Evolutionary conservation across 1,140 invertebrate species (phyloP).

Genomic region (Cydia fagiglandana): DNA sequence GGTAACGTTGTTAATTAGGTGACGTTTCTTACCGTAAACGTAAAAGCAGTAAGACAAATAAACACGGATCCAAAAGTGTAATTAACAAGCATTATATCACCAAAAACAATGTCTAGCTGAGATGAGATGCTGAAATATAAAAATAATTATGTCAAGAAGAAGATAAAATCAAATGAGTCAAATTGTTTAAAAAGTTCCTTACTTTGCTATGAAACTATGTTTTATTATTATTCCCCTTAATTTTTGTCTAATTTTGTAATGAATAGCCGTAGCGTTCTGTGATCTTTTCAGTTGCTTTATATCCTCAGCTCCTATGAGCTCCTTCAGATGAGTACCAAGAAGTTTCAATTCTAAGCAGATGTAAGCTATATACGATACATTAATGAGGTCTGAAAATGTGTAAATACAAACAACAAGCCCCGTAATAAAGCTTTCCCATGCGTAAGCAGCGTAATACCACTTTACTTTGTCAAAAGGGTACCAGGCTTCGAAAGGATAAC

Average conservation of each 20-base stretch:
- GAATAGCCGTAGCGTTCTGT: conserved; percentile 41
- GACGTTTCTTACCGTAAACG: conserved; percentile 37
- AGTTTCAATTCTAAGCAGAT: conserved; percentile 66
- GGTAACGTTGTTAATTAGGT: conserved; percentile 34
- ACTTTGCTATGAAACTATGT: conserved; percentile 57
- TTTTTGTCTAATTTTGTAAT: conserved; percentile 47
- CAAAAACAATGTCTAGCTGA: conserved; percentile 54
- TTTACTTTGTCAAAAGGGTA: conserved; percentile 68
- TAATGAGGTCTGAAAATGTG: conserved; percentile 52
- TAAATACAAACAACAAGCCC: conserved; percentile 56
- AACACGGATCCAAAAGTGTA: conserved; percentile 63
- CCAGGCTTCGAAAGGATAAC: conserved; percentile 68
- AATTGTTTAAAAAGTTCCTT: conserved; percentile 33
- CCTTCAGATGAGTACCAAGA: conserved; percentile 53
- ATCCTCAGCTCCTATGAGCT: conserved; percentile 49
- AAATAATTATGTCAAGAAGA: neutral
- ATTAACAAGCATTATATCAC: conserved; percentile 61
- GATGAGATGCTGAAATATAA: conserved; percentile 52
- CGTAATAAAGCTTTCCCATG: conserved; percentile 68
- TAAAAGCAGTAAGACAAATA: conserved; percentile 64
- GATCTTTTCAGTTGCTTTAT: conserved; percentile 43
- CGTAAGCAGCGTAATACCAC: conserved; percentile 57
- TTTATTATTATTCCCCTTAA: conserved; percentile 57
- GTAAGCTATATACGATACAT: conserved; percentile 52
- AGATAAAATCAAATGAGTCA: neutral